Evolutionary conservation across 2,113 vertebrate genomes (phyloP).

Genomic region (Astur gentilis): DNA sequence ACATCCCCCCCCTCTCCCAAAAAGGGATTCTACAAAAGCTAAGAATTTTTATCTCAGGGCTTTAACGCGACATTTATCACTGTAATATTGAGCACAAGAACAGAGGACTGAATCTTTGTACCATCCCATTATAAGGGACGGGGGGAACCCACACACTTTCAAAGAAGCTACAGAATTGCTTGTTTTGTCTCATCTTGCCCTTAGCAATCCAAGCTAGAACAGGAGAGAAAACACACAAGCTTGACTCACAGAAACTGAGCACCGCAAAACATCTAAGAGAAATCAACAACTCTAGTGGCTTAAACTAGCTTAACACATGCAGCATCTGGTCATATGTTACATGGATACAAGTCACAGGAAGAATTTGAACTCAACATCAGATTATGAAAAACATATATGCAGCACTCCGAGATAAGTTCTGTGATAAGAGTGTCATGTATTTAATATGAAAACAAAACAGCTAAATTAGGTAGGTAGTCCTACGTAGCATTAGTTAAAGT

Average conservation of each 20-base stretch:
- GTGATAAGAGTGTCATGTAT: not conserved
- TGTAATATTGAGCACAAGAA: not conserved
- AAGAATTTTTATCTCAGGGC: not conserved
- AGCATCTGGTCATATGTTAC: not conserved
- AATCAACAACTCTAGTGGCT: not conserved
- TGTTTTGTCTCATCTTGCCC: not conserved
- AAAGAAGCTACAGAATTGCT: not conserved
- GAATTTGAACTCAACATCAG: not conserved
- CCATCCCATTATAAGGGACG: not conserved
- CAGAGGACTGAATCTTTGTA: not conserved
- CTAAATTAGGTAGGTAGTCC: not conserved
- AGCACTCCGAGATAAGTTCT: not conserved
- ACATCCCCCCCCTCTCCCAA: not conserved
- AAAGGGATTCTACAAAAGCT: not conserved
- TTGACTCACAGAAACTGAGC: not conserved
- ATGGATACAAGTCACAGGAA: not conserved
- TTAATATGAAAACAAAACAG: not conserved
- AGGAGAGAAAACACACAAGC: not conserved
- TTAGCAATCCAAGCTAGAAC: not conserved
- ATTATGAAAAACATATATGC: not conserved
- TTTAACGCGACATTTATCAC: not conserved
- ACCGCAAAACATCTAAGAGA: not conserved
- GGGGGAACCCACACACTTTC: not conserved
- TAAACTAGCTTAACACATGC: not conserved
- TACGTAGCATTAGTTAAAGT: not conserved